Evolutionary conservation across 2,113 vertebrate species (phyloP), one percentile per base, ranked within the genome.

Genomic region (Actenoides lindsayi): DNA sequence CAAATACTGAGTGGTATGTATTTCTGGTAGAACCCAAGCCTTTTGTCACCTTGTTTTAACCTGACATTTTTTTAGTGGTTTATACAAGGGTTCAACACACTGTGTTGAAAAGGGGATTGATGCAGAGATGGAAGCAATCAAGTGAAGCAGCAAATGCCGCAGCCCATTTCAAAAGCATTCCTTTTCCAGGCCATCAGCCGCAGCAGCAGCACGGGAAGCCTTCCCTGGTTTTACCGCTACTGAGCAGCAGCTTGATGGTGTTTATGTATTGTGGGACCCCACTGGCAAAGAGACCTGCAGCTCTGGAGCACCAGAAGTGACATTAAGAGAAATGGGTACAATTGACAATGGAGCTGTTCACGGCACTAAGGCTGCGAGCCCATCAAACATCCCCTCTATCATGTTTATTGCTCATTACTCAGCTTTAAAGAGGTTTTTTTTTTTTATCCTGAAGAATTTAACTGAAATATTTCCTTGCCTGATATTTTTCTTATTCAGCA

Each of bases 91-190:
- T 83, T 83, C 42, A 42, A 64, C 31, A 76, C 57, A 35, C 89
- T 53, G 54, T 2, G 19, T 30, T 77, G 82, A 79, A 77, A 64
- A 0, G 0, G 21, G 53, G 78, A 69, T n/a, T 73, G 85, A 53
- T 69, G 75, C 54, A 59, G 82, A 95, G 67, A 91, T 88, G 93
- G 96, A 97, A 97, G 95, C 50, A 83, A 95, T 95, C 93, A 95
- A 82, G 63, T 13, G 59, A 67, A 91, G 79, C 59, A 81, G 79
- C 5, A 2, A 94, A 73, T 1, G 9, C 42, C 0, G 1, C 70
- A 96, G 84, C n/a, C 75, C n/a, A 56, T 96, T 90, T 96, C 90
- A 92, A 96, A 96, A 79, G 78, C 93, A 95, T 96, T 97, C 96
- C 87, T 93, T 97, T 96, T 92, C 93, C 94, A 92, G 94, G 50